Evolutionary conservation across 2,888 invertebrate species (phyloP), one percentile per base, ranked within the genome.

Genomic region (Diadromus collaris): DNA sequence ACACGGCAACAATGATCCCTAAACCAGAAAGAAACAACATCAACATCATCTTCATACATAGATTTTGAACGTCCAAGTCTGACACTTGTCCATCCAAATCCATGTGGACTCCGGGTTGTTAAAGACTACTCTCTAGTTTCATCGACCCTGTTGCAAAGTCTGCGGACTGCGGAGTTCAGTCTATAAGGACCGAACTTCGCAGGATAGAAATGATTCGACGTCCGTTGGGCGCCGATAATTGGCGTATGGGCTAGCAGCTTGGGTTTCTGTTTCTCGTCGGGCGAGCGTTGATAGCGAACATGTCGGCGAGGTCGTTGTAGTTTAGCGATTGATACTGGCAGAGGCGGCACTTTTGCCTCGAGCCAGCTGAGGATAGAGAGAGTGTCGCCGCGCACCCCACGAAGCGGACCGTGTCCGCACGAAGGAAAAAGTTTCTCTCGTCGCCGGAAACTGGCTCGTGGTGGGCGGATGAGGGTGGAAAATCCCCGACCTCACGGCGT

Each of bases 401-500:
- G 63, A 38, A 34, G 21, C 71, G 54, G 51, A 71, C 61, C 61
- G 48, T 63, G 71, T 63, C 38, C 71, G 51, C 51, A 38, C 51
- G 38, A 71, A 34, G 65, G 70, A 78, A 78, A 78, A 78, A 78
- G 74, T 78, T 69, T 71, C 65, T 65, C 68, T 44, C 68, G 56
- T 69, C 64, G 65, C 32, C 32, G 51, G 69, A 64, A 48, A 51
- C 73, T 63, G 51, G 51, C 34, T 54, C 61, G 21, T 46, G 32
- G 38, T 58, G 48, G 44, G 38, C 56, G 65, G 38, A 63, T 44
- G 38, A 58, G 58, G 69, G 64, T 64, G 54, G 73, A 72, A 63
- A 76, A 79, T 56, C 34, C 75, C 65, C 79, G 79, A 76, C 78
- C 72, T 72, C 32, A 38, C 58, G 78, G 74, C 75, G 78, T 78